These are phyloP conservation scores for Melieria omissa DNA, from an alignment of 2,888 invertebrate genomes.

Conservation along the genomic window DNA sequence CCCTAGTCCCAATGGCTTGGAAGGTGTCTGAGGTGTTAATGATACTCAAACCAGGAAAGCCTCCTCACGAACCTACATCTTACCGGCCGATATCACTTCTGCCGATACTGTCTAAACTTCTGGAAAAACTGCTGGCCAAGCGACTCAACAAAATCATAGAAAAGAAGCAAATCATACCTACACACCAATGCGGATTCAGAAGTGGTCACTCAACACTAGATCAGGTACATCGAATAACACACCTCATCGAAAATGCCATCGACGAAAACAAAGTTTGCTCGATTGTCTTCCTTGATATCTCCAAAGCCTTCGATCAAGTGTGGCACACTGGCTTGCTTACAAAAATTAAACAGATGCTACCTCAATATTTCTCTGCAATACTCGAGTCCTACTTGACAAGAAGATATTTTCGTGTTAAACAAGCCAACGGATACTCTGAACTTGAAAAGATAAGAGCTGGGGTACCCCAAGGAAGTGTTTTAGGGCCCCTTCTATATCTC, in stretches of 20 bases:
- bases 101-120: background rate
- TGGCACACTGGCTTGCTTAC: no score
- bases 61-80: background rate
- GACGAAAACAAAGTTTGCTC: slow-evolving; percentile 23
- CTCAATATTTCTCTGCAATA: background rate
- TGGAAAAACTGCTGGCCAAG: background rate
- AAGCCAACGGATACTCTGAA: background rate
- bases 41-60: background rate
- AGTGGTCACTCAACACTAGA: slow-evolving; percentile 33
- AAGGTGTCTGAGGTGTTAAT: background rate
- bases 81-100: background rate
- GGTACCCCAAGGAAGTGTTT: slow-evolving; percentile 7
- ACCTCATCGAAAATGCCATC: slow-evolving; percentile 22
- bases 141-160: background rate
- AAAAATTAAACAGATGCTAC: no score
- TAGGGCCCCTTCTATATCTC: slow-evolving; percentile 3
- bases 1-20: background rate
- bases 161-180: slow-evolving; percentile 2
- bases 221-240: slow-evolving; percentile 26
- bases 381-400: background rate
- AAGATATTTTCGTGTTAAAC: background rate
- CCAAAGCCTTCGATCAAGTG: background rate
- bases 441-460: slow-evolving; percentile 5
- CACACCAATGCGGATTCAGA: slow-evolving; percentile 35
- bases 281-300: slow-evolving; percentile 33